A percentile compares a stretch with the other conserved stretches of the same genome.
Conservation (phyloP, 2,113 vertebrate genomes). For the Takifugu bimaculatus region DNA sequence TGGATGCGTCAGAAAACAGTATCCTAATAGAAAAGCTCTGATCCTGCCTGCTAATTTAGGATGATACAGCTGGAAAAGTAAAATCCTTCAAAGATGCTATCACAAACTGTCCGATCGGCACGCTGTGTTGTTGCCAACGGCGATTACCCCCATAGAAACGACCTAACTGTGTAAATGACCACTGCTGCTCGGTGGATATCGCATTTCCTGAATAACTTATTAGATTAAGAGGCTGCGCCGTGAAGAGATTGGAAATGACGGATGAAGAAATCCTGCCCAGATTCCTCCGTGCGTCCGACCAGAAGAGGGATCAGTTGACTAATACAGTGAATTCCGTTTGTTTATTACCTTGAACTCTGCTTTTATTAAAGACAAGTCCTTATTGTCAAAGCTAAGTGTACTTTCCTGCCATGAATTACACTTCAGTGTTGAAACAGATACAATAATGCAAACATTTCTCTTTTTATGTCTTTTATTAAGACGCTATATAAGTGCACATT, state of each 20-base stretch:
- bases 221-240: slow-evolving; percentile 44
- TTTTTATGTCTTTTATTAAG: slow-evolving; percentile 71
- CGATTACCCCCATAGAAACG: slow-evolving; percentile 61
- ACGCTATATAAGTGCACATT: slow-evolving; percentile 54
- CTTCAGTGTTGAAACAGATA: slow-evolving; percentile 47
- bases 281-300: slow-evolving; percentile 33
- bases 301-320: slow-evolving; percentile 19
- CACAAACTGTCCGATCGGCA: slow-evolving; percentile 38
- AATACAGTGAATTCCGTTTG: slow-evolving; percentile 51
- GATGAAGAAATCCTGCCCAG: slow-evolving; percentile 46
- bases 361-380: slow-evolving; percentile 41
- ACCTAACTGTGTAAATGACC: slow-evolving; percentile 67
- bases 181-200: slow-evolving; percentile 54
- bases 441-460: slow-evolving; percentile 62
- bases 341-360: slow-evolving; percentile 38
- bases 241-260: slow-evolving; percentile 52
- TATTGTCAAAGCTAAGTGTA: slow-evolving; percentile 38
- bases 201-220: slow-evolving; percentile 57
- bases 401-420: slow-evolving; percentile 53
- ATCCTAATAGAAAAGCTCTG: background rate
- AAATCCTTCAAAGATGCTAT: slow-evolving; percentile 42
- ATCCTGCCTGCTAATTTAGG: slow-evolving; percentile 25
- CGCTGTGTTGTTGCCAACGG: slow-evolving; percentile 54
- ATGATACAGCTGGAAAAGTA: slow-evolving; percentile 12
- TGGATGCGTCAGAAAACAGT: background rate